phyloP scores from a whole-genome alignment of 64 coral and sea anemone genomes.

The Actinia equina region DNA sequence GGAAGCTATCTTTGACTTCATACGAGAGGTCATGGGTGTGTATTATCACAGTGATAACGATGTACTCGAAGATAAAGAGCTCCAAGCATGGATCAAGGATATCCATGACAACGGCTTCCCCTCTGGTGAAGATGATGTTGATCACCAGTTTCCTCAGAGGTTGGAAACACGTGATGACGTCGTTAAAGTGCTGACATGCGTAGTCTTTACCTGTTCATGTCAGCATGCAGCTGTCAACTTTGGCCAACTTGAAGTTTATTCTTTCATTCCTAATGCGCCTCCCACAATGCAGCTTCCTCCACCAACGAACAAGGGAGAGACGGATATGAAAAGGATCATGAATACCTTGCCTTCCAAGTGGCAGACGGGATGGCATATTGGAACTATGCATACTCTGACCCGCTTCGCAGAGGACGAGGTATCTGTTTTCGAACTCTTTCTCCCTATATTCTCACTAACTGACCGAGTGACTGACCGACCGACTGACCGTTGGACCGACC shows the following conservation, averaged over 20 bases:
- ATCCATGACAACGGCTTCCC: constrained; percentile 81
- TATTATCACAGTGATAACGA: constrained; percentile 59
- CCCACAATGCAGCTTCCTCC: constrained; percentile 70
- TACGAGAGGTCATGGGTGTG: constrained; percentile 36
- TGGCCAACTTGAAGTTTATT: constrained; percentile 62
- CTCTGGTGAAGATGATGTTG: constrained; percentile 45
- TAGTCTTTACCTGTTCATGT: constrained; percentile 76
- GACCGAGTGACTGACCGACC: no score
- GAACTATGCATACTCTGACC: constrained; percentile 63
- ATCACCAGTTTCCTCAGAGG: constrained; percentile 60
- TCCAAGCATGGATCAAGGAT: constrained; percentile 73
- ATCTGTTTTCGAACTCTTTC: no score
- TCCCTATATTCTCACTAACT: no score
- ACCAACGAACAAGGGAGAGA: constrained; percentile 64
- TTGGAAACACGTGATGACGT: constrained; percentile 60
- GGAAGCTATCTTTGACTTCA: constrained; percentile 58
- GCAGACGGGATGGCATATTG: constrained; percentile 77
- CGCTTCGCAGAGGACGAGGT: constrained; percentile 78
- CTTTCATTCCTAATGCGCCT: constrained; percentile 80
- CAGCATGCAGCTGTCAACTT: constrained; percentile 90
- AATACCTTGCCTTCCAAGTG: constrained; percentile 60
- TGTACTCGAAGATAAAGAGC: constrained; percentile 48
- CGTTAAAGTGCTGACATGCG: constrained; percentile 47
- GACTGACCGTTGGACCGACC: no score
- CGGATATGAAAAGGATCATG: constrained; percentile 68